These are phyloP conservation scores for Pundamilia nyererei DNA, from an alignment of 2,113 vertebrate genomes.

Conservation along the genomic window DNA sequence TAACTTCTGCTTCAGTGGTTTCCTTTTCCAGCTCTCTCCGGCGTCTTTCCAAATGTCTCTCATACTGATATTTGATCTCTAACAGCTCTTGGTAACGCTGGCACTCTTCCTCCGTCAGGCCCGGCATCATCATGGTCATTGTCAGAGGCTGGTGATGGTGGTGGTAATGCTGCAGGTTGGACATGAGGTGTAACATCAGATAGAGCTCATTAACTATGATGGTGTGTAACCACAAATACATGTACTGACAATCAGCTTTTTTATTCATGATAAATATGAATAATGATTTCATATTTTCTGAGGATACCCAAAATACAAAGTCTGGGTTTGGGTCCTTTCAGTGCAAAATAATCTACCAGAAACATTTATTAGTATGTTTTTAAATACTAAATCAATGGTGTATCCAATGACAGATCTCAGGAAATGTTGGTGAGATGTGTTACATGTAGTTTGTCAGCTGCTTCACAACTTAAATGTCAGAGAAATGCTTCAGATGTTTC, in stretches of 20 bases:
- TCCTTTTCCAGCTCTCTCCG: neutral
- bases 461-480: neutral
- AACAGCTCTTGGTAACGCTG: slow-evolving; percentile 80
- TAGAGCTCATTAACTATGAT: neutral
- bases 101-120: slow-evolving; percentile 78
- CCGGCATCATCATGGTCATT: slow-evolving; percentile 62
- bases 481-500: accelerated
- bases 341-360: accelerated
- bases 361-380: neutral
- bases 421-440: neutral
- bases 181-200: neutral
- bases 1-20: slow-evolving; percentile 19
- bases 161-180: slow-evolving; percentile 8
- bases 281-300: neutral
- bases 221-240: neutral
- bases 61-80: slow-evolving; percentile 77
- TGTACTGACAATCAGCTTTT: neutral
- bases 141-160: slow-evolving; percentile 18
- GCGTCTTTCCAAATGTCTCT: slow-evolving; percentile 47
- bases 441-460: neutral
- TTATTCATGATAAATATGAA: neutral
- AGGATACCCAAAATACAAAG: neutral
- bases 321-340: neutral
- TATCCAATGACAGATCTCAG: neutral
- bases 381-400: neutral